Percentiles rank a stretch among this genome's conserved stretches.
These are phyloP conservation scores for Triplophysa rosa DNA, from an alignment of 2,113 vertebrate genomes.

Conservation along the genomic window DNA sequence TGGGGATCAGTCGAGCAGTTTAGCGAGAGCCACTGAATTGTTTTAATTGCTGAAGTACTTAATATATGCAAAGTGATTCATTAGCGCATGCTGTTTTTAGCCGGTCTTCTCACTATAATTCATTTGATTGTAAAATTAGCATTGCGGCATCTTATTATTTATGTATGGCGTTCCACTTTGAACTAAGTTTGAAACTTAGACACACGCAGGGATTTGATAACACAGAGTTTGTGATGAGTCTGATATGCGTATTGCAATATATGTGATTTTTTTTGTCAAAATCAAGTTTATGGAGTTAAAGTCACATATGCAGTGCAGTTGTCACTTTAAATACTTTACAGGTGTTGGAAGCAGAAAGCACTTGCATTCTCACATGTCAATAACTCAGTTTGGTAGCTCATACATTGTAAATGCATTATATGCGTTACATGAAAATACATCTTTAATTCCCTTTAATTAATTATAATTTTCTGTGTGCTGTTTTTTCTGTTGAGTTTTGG, in stretches of 20 bases:
- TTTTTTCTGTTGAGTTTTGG: neutral
- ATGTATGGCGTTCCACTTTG: constrained; percentile 60
- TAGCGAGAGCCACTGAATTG: constrained; percentile 58
- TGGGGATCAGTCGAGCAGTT: constrained; percentile 42
- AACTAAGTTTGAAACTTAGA: constrained; percentile 58
- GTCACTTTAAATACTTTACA: constrained; percentile 1
- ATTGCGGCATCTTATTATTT: constrained; percentile 60
- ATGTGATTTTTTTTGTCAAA: too few species aligned
- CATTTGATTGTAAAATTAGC: constrained; percentile 65
- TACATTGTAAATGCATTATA: neutral
- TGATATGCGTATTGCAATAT: neutral
- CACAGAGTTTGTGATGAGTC: neutral
- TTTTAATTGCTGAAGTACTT: constrained; percentile 58
- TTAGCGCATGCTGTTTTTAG: constrained; percentile 22
- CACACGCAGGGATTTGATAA: constrained; percentile 9
- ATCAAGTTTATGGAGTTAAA: neutral
- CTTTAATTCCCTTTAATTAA: neutral
- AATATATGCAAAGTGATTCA: constrained; percentile 56
- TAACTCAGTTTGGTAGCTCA: constrained; percentile 11
- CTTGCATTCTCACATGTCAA: constrained; percentile 17
- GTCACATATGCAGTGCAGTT: too few species aligned
- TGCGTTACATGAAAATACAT: neutral
- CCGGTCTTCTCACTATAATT: constrained; percentile 35
- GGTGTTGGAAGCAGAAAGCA: neutral
- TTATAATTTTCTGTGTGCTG: neutral